These are phyloP conservation scores for Gobionotothen gibberifrons DNA, from an alignment of 2,797 vertebrate species.

Conservation along the genomic window DNA sequence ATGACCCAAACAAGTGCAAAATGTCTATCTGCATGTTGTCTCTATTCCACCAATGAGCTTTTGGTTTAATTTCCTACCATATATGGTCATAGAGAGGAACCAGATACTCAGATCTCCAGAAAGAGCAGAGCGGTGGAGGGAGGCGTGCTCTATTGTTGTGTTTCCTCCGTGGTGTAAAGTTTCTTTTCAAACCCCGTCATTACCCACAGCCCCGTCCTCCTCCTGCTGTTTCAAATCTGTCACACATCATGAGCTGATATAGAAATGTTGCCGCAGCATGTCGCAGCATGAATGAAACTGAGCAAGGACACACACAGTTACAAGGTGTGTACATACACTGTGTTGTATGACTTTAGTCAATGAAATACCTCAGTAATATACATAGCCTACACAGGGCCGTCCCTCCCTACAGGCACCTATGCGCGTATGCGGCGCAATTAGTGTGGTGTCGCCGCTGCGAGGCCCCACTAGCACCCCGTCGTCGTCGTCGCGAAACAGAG, in stretches of 20 bases:
- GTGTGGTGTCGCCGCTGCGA: too few relatives aligned
- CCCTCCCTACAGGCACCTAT: too few relatives aligned
- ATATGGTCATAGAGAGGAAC: constrained; percentile 77
- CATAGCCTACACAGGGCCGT: neutral
- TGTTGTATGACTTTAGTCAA: neutral
- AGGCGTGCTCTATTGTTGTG: constrained; percentile 64
- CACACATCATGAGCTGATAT: constrained; percentile 61
- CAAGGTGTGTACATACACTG: neutral
- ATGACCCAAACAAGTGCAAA: constrained; percentile 37
- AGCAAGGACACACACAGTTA: neutral
- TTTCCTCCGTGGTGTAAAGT: constrained; percentile 61
- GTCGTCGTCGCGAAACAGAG: too few relatives aligned
- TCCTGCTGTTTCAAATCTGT: constrained; percentile 34
- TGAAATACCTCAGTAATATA: neutral
- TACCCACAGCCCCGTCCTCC: constrained; percentile 35
- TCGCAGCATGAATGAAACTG: constrained; percentile 46
- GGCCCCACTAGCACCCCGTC: too few relatives aligned
- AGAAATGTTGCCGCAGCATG: constrained; percentile 40
- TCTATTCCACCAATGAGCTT: constrained; percentile 69
- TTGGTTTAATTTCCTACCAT: constrained; percentile 71
- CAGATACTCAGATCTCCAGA: constrained; percentile 41
- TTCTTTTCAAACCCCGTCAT: constrained; percentile 67
- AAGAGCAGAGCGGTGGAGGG: constrained; percentile 40
- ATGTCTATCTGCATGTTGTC: constrained; percentile 45
- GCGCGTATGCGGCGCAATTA: too few relatives aligned